These are phyloP conservation scores for Xiphorhynchus erythropygius DNA, from an alignment of 2,797 vertebrate species.

Conservation along the genomic window DNA sequence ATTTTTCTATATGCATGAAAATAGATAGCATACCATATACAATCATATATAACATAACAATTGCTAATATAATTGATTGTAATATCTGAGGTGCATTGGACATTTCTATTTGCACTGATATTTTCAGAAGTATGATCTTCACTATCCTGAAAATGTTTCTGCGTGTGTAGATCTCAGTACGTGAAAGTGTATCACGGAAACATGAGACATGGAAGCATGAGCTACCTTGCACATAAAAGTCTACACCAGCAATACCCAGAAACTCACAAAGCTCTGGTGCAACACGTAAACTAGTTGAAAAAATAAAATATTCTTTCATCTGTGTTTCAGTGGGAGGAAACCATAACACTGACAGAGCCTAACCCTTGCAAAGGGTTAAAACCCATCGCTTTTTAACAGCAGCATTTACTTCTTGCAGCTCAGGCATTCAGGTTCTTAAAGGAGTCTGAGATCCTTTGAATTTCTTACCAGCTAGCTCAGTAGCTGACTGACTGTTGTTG, in stretches of 20 bases:
- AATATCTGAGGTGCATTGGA: not conserved
- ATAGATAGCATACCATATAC: not conserved
- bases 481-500: not conserved
- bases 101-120: not conserved
- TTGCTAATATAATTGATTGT: not conserved
- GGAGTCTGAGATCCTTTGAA: not conserved
- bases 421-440: not conserved
- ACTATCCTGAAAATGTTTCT: not conserved
- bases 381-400: not conserved
- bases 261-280: not conserved
- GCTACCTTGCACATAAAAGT: not conserved
- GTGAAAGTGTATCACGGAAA: not conserved
- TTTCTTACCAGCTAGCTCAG: not conserved
- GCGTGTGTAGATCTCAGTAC: not conserved
- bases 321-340: not conserved
- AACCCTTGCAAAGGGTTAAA: not conserved
- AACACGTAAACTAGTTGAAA: not conserved
- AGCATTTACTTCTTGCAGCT: not conserved
- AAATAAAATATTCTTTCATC: not conserved
- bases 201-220: not conserved
- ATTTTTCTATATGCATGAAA: not conserved
- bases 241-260: not conserved
- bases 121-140: not conserved
- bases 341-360: not conserved
- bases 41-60: not conserved